Conservation (phyloP, 2,797 vertebrate genomes). For the Lepus townsendii region DNA sequence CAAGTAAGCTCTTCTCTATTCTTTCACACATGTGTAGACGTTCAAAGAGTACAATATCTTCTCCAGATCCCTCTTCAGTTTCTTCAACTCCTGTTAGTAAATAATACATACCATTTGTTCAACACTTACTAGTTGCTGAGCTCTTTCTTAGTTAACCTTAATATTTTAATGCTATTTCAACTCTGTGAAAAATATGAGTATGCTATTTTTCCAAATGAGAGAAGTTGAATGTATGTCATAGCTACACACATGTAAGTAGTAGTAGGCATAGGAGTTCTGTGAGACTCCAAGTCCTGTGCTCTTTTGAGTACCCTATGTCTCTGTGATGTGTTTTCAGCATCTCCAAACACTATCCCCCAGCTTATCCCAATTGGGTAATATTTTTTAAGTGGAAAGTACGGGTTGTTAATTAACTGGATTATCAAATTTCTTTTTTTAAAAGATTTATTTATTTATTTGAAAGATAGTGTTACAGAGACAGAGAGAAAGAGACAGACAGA, state of each 20-base stretch:
- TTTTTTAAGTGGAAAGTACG: background rate
- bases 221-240: background rate
- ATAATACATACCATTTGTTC: background rate
- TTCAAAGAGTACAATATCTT: slow-evolving; percentile 24
- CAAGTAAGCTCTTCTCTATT: background rate
- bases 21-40: background rate
- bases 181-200: slow-evolving; percentile 15
- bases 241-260: background rate
- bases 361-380: background rate
- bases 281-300: background rate
- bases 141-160: background rate
- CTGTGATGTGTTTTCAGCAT: background rate
- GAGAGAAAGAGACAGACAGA: too few relatives aligned
- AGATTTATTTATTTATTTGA: too few relatives aligned
- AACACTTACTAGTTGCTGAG: background rate
- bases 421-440: background rate
- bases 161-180: slow-evolving; percentile 46
- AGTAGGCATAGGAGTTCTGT: background rate
- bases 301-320: background rate
- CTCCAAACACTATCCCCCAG: background rate
- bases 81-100: slow-evolving; percentile 42
- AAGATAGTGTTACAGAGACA: too few relatives aligned
- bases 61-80: background rate
- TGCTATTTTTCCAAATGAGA: slow-evolving; percentile 10
- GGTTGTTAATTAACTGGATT: background rate